phyloP scores from a whole-genome alignment of 2,113 vertebrate genomes.

The Istiophorus platypterus region DNA sequence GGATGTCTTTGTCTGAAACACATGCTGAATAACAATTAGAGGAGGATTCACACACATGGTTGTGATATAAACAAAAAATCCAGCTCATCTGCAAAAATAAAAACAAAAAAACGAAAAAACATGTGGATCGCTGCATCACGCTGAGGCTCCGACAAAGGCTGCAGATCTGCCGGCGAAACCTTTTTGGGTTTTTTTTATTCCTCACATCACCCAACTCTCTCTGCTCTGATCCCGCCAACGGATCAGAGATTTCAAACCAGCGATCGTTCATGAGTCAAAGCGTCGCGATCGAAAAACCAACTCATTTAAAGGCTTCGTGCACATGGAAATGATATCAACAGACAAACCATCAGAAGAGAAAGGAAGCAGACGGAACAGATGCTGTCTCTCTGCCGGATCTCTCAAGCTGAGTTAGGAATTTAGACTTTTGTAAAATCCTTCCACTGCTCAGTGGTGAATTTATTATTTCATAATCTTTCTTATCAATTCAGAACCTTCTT shows the following conservation, averaged over 20 bases:
- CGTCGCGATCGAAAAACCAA: neutral
- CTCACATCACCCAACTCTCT: constrained; percentile 6
- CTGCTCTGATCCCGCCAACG: neutral
- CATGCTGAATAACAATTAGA: neutral
- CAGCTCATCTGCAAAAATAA: constrained; percentile 17
- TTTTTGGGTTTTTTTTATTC: constrained; percentile 32
- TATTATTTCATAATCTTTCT: neutral
- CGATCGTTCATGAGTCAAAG: neutral
- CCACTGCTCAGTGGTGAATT: neutral
- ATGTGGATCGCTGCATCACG: neutral
- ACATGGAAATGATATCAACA: constrained; percentile 19
- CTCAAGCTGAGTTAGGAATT: neutral
- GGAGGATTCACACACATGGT: constrained; percentile 27
- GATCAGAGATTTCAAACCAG: constrained; percentile 1
- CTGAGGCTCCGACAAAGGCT: constrained; percentile 5
- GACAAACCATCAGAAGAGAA: neutral
- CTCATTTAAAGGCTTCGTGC: neutral
- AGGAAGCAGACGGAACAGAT: neutral
- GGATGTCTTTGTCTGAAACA: constrained; percentile 1
- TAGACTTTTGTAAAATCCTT: neutral
- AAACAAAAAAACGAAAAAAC: constrained; percentile 22
- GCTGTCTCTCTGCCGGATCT: neutral
- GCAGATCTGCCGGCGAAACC: neutral
- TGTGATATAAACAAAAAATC: constrained; percentile 30
- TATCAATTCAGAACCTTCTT: neutral